phyloP scores from a whole-genome alignment of 1,140 invertebrate genomes.

The Schlechtendalia chinensis region DNA sequence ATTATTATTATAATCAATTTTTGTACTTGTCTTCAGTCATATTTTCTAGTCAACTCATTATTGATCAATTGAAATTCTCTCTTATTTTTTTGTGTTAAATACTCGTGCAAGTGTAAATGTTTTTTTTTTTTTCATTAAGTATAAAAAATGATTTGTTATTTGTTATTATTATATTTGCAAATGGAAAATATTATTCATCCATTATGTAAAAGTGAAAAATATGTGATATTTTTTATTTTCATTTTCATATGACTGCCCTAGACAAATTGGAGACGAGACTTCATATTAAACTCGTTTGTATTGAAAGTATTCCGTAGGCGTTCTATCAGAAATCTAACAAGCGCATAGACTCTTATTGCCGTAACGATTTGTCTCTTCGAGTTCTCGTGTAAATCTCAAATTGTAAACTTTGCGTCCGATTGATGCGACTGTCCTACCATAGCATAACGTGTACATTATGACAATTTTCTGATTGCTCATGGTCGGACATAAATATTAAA shows the following conservation, averaged over 20 bases:
- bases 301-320: background rate
- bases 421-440: background rate
- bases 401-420: conserved; percentile 10
- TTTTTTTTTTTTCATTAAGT: background rate
- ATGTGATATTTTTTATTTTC: conserved; percentile 42
- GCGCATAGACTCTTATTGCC: background rate
- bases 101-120: background rate
- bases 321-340: background rate
- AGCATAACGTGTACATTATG: background rate
- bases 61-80: conserved; percentile 41
- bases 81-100: background rate
- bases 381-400: background rate
- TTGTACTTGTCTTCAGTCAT: background rate
- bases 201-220: conserved; percentile 32
- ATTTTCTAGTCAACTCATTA: conserved; percentile 42
- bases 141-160: background rate
- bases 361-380: background rate
- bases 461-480: background rate
- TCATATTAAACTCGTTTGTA: background rate
- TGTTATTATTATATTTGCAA: conserved; percentile 11
- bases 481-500: conserved; percentile 8
- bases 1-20: background rate
- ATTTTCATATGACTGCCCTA: conserved; percentile 2
- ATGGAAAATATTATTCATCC: background rate
- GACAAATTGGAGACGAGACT: background rate